Evolutionary conservation across 2,888 invertebrate genomes (phyloP).

Genomic region (Aspidapion aeneum): DNA sequence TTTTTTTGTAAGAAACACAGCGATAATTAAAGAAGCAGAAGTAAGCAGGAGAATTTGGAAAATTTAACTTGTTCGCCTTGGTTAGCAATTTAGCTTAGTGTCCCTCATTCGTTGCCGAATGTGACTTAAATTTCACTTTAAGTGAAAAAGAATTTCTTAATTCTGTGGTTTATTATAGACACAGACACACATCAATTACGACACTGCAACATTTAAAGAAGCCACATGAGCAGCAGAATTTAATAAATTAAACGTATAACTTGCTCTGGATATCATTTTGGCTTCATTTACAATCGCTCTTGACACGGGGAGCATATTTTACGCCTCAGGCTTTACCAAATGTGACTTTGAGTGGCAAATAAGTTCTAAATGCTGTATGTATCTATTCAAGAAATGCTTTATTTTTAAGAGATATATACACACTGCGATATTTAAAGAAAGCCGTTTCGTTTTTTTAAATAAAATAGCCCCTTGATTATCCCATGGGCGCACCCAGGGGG

Average conservation of each 20-base stretch:
- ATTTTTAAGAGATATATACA: no score
- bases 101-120: slow-evolving; percentile 72
- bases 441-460: no score
- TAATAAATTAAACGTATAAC: slow-evolving; percentile 63
- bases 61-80: no score
- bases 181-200: no score
- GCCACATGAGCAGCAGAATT: slow-evolving; percentile 67
- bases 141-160: slow-evolving; percentile 69
- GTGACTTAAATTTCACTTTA: slow-evolving; percentile 64
- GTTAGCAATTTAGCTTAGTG: no score
- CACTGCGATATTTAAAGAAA: no score
- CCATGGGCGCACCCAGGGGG: no score
- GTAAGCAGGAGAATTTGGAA: no score
- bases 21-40: no score
- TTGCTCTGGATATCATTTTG: slow-evolving; percentile 50
- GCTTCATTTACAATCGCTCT: slow-evolving; percentile 60
- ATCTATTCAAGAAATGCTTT: no score
- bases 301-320: slow-evolving; percentile 68
- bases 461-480: no score
- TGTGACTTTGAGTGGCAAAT: slow-evolving; percentile 71
- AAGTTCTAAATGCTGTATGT: slow-evolving; percentile 65
- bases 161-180: slow-evolving; percentile 67
- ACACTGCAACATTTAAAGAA: slow-evolving; percentile 61
- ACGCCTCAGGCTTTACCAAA: slow-evolving; percentile 69
- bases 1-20: no score